phyloP scores from a whole-genome alignment of 2,797 vertebrate species.

The Menidia menidia region DNA sequence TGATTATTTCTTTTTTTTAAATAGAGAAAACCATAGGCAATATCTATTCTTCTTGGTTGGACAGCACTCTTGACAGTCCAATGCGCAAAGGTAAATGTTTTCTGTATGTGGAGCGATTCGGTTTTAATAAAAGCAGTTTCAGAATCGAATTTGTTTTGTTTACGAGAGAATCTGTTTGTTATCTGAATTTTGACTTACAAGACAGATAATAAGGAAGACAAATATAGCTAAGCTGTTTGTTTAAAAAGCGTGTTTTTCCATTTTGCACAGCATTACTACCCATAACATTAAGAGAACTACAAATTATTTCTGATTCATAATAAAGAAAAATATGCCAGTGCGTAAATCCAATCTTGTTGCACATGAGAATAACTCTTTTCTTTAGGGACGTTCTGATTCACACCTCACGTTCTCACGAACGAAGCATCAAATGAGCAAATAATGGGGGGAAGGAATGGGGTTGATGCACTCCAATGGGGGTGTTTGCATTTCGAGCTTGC shows the following conservation, averaged over 20 bases:
- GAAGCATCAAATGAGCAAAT: constrained; percentile 7
- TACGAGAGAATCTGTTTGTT: neutral
- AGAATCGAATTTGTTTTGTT: neutral
- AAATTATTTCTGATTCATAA: too few relatives aligned
- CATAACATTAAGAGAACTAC: too few relatives aligned
- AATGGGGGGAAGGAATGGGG: constrained; percentile 31
- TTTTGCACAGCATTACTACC: too few relatives aligned
- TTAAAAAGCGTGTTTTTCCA: too few relatives aligned
- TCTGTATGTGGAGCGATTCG: neutral
- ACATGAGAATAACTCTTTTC: too few relatives aligned
- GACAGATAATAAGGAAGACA: too few relatives aligned
- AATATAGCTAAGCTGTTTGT: neutral
- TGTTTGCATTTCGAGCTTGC: constrained; percentile 71
- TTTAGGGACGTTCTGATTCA: too few relatives aligned
- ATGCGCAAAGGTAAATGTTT: neutral
- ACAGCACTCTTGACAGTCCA: too few relatives aligned
- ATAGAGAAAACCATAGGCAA: too few relatives aligned
- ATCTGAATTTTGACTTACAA: neutral
- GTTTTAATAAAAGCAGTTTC: neutral
- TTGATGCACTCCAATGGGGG: constrained; percentile 55
- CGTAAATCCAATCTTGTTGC: too few relatives aligned
- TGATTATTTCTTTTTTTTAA: neutral
- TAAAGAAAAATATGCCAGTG: too few relatives aligned
- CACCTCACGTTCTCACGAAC: neutral
- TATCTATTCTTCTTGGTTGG: too few relatives aligned